Evolutionary conservation across 2,797 vertebrate genomes (phyloP), one percentile per base, ranked within the genome.

Genomic region (Sardinella longiceps): DNA sequence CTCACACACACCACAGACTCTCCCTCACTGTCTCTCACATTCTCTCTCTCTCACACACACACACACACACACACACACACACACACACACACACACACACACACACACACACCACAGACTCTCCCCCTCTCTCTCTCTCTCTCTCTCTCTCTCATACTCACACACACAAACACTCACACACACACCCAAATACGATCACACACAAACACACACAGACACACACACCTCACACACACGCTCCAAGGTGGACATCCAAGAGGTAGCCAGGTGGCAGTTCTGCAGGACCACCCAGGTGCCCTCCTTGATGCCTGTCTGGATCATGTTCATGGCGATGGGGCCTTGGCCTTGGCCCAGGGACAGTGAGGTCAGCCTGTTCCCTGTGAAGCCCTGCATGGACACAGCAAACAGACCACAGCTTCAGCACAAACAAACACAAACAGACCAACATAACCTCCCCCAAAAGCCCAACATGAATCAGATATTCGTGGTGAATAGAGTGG

Each of bases 191-290:
- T 30, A 66, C 25, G 14, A 28, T 14, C 63, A 66, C 28, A 30
- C 0, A 81, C 46, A 10, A 12, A 45, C 30, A 56, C 15, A 30
- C 43, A 28, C 66, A n/a, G 46, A 15, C 81, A 30, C 80, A 84
- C 89, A 94, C 92, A 98, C 97, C 97, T 98, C 97, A 80, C 97
- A 98, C 60, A 97, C 94, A 93, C 94, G 96, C 91, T 98, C 97
- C 39, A 98, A 92, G 0, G 90, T 95, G 60, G 96, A 92, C 97
- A 98, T 98, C 97, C 97, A 98, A 2, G 97, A 98, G 12, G 97
- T 97, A 86, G 97, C 97, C 80, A 98, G 94, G 86, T 98, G 97
- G 85, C 97, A 98, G 39, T 98, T 98, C 89, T 98, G 97, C 86
- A 98, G 94, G 82, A 98, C 97, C 80, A 98, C 94, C 97, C 97